Evolutionary conservation across 2,113 vertebrate genomes (phyloP).

Genomic region (Paracanthobrama guichenoti): DNA sequence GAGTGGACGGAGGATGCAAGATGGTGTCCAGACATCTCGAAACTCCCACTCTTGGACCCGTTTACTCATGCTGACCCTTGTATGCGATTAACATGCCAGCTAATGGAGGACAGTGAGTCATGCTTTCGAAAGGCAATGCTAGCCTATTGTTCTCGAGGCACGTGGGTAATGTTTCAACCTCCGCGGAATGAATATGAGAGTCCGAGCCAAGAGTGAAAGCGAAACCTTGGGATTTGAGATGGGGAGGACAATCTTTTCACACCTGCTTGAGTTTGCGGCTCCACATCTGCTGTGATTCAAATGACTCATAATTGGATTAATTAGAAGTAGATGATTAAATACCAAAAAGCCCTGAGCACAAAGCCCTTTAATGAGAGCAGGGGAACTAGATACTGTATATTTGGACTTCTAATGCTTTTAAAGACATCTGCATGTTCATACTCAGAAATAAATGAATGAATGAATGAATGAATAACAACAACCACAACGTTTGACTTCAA

Average conservation of each 20-base stretch:
- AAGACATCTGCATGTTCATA: background rate
- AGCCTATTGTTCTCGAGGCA: slow-evolving; percentile 47
- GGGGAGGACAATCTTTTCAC: slow-evolving; percentile 4
- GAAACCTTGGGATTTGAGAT: slow-evolving; percentile 37
- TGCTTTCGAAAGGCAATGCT: background rate
- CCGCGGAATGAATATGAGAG: background rate
- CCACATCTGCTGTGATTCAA: slow-evolving; percentile 3
- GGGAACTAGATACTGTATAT: background rate
- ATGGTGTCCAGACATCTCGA: slow-evolving; percentile 21
- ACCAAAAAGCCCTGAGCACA: slow-evolving; percentile 6
- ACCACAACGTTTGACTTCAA: background rate
- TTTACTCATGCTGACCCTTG: slow-evolving; percentile 10
- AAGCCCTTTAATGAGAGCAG: background rate
- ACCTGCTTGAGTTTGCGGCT: background rate
- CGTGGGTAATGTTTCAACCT: slow-evolving; percentile 38
- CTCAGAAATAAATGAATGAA: background rate
- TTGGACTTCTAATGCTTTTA: background rate
- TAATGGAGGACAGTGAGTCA: slow-evolving; percentile 46
- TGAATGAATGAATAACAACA: background rate
- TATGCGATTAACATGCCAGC: slow-evolving; percentile 34
- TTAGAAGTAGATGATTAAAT: slow-evolving; percentile 25
- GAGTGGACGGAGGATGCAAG: background rate
- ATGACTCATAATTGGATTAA: slow-evolving; percentile 26
- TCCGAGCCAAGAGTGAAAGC: slow-evolving; percentile 35
- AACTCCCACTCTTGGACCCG: slow-evolving; percentile 15